Base-by-base conservation (phyloP, 2,797 vertebrate genomes). In the Anguilla megastoma region DNA sequence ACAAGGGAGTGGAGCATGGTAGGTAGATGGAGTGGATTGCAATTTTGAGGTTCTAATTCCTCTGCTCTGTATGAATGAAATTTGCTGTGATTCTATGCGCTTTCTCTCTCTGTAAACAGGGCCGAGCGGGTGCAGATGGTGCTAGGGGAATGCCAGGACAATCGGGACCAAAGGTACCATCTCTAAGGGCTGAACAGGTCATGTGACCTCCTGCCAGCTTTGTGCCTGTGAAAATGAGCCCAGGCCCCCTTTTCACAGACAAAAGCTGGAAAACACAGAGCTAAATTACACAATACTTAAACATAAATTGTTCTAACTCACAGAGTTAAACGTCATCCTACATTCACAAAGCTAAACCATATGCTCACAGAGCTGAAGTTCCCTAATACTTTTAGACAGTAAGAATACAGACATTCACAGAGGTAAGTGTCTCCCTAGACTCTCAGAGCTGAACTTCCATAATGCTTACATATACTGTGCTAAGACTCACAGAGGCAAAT, bases 131-230 rank as follows among this genome's bases (percentile, higher is more conserved):
- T 88, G 93, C 97, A 0, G 98, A 99, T 0, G 99, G 99, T 14
- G 98, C 98, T 21, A 94, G 99, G 90, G 98, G 99, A 2, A 99
- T 99, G 98, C 98, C 99, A 0, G 99, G 99, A 86, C 97, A 98
- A 89, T 96, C 99, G 0, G 99, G 99, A 93, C 87, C 97, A 18
- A 99, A 99, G 97, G 98, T 99, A 95, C 84, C 54, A 50, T n/a
- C 79, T 48, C 79, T 82, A 66, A n/a, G n/a, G 60, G 60, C 60
- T 24, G 21, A 66, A 66, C 24, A 12, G 24, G 24, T n/a, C 60
- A 66, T n/a, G 60, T 8, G 60, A 66, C 60, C 60, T 66, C 60
- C 60, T 27, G 27, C n/a, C 9, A 10, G 27, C 69, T 60, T 16
- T 6, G n/a, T 71, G 69, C 27, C 69, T 71, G 69, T 71, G 69